Percentiles rank a stretch among this genome's conserved stretches.
Evolutionary conservation across 2,888 invertebrate species (phyloP).

Genomic region (Acleris cristana): DNA sequence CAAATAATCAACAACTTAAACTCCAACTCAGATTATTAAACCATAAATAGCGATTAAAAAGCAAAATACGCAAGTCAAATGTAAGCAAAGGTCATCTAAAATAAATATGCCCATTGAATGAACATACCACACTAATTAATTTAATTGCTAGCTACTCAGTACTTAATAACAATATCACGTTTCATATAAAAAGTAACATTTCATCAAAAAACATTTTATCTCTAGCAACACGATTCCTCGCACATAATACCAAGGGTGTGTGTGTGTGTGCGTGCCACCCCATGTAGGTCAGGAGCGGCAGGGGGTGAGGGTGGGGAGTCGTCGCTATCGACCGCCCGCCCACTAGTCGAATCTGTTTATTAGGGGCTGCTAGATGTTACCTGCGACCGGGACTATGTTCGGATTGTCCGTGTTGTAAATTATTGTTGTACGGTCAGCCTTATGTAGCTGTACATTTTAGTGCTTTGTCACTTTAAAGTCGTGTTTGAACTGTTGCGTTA

Average conservation of each 20-base stretch:
- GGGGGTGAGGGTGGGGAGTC: conserved; percentile 59
- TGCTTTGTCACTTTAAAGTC: too few relatives aligned
- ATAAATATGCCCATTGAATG: too few relatives aligned
- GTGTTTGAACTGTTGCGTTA: too few relatives aligned
- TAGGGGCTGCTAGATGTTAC: conserved; percentile 20
- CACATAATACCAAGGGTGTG: conserved; percentile 19
- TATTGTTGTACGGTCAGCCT: not conserved
- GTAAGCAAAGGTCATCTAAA: too few relatives aligned
- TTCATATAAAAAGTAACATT: not conserved
- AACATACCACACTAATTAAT: not conserved
- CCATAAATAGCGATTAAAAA: too few relatives aligned
- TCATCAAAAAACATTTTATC: conserved; percentile 2
- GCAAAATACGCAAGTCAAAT: too few relatives aligned
- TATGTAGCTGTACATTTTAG: too few relatives aligned
- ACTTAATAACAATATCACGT: not conserved
- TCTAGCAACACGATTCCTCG: conserved; percentile 7
- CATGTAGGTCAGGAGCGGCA: conserved; percentile 70
- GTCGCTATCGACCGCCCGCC: conserved; percentile 64
- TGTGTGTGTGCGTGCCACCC: conserved; percentile 50
- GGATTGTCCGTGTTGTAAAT: too few relatives aligned
- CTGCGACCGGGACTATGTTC: not conserved
- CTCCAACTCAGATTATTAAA: too few relatives aligned
- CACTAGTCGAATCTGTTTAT: conserved; percentile 36
- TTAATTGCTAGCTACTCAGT: not conserved
- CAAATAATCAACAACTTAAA: too few relatives aligned